phyloP scores from a whole-genome alignment of 2,797 vertebrate species.

The Dromococcyx pavoninus region DNA sequence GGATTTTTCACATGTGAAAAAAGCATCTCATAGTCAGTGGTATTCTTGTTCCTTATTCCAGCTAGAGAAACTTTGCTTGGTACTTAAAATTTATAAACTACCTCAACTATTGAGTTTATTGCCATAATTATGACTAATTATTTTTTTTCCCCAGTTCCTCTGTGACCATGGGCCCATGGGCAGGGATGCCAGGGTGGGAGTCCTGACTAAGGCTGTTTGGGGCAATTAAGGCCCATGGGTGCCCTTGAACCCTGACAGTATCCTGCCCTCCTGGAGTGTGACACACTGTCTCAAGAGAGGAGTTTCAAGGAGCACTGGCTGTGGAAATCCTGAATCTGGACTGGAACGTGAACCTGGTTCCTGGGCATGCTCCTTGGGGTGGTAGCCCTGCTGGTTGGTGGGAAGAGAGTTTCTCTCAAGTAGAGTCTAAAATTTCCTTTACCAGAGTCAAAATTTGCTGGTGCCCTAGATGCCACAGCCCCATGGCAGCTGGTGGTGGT shows the following conservation, averaged over 20 bases:
- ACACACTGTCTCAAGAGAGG: neutral
- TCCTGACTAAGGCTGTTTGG: neutral
- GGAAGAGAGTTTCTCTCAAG: neutral
- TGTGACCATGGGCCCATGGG: fast-evolving
- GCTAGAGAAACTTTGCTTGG: neutral
- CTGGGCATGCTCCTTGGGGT: fast-evolving
- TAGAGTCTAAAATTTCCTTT: neutral
- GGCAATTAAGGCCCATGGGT: neutral
- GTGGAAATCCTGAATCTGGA: neutral
- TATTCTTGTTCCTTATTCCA: neutral
- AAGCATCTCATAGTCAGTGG: neutral
- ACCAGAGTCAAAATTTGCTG: neutral
- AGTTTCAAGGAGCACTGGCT: neutral
- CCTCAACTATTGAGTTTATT: neutral
- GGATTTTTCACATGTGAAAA: neutral
- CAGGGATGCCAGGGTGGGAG: neutral
- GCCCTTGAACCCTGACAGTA: neutral
- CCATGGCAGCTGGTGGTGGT: neutral
- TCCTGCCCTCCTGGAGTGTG: fast-evolving
- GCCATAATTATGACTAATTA: neutral
- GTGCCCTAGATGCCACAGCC: neutral
- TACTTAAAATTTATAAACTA: neutral
- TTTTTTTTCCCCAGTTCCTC: neutral
- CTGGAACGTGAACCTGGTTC: neutral
- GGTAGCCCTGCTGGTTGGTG: neutral